Base-by-base conservation (phyloP, 2,797 vertebrate genomes). In the Aphelocoma californica region DNA sequence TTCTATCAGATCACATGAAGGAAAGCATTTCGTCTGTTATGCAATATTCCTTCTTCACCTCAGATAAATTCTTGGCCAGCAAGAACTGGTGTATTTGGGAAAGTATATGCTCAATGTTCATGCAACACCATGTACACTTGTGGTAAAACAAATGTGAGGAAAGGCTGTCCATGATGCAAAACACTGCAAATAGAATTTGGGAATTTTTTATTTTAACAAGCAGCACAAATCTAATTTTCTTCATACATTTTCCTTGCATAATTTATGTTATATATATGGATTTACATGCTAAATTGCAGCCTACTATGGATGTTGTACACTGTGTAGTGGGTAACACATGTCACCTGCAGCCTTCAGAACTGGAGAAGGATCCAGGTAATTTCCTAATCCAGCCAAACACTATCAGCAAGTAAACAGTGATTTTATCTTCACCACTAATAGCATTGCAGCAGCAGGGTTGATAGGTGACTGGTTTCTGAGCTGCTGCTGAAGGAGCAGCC, bases 91-190 rank as follows among this genome's bases (percentile, higher is more conserved):
- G 7, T 58, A 11, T 75, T 81, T 80, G 13, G 58, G 34, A 45
- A 75, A 25, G 16, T 25, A 2, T 9, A 24, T 0, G 0, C 5
- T 73, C 50, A 60, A 18, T 54, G 16, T 50, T 61, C 7, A 42
- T 51, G 44, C 28, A 64, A n/a, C 38, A 82, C 24, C 38, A 8
- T 10, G 9, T 25, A 36, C 13, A 1, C 25, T 29, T 1, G 5
- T 47, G 44, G 28, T 29, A 20, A 85, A 95, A 71, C 40, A 67
- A 67, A 62, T n/a, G 12, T 42, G 74, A 79, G 34, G 19, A 73
- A 86, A 90, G 11, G 10, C 31, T 93, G 56, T 42, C 58, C 79
- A 14, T 34, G 66, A 28, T 16, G 17, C 7, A 64, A 58, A 75
- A 32, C 38, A 50, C 26, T 57, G 48, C n/a, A 72, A 61, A 57